A percentile compares a stretch with the other conserved stretches of the same genome.
Conservation (phyloP, 2,888 invertebrate genomes). For the Epinotia brunnichana region DNA sequence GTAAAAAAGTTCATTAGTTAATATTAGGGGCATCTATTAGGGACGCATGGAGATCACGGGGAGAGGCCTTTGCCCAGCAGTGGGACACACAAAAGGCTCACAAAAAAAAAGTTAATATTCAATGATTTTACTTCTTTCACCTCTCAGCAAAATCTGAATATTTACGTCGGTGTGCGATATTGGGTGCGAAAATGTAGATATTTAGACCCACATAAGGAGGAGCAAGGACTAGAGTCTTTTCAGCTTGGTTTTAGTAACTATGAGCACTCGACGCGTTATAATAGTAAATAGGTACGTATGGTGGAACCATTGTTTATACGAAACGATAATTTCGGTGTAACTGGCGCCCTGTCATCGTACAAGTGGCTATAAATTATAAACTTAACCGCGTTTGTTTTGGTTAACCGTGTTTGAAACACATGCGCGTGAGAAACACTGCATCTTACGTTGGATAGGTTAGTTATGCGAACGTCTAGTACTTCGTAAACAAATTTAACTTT, state of each 20-base stretch:
- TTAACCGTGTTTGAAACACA: conserved; percentile 68
- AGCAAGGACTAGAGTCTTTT: no score
- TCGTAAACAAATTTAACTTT: conserved; percentile 39
- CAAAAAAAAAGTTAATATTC: no score
- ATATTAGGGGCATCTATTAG: no score
- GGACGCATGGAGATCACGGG: no score
- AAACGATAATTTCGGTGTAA: conserved; percentile 65
- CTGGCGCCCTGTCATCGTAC: conserved; percentile 67
- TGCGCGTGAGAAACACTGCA: conserved; percentile 77
- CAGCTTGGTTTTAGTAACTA: not conserved
- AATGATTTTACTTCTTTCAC: no score
- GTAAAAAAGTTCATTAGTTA: no score
- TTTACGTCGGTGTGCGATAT: no score
- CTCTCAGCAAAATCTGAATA: no score
- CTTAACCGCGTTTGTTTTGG: conserved; percentile 79
- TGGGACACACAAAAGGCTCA: no score
- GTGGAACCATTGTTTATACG: conserved; percentile 69
- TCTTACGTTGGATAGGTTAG: conserved; percentile 54
- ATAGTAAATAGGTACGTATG: conserved; percentile 1
- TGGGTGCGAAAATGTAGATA: no score
- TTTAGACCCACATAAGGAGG: no score
- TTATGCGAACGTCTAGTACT: conserved; percentile 43
- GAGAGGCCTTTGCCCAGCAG: no score
- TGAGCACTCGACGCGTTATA: conserved; percentile 3
- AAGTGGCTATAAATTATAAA: conserved; percentile 81